Evolutionary conservation across 2,113 vertebrate genomes (phyloP), one percentile per base, ranked within the genome.

Genomic region (Anolis sagrei): DNA sequence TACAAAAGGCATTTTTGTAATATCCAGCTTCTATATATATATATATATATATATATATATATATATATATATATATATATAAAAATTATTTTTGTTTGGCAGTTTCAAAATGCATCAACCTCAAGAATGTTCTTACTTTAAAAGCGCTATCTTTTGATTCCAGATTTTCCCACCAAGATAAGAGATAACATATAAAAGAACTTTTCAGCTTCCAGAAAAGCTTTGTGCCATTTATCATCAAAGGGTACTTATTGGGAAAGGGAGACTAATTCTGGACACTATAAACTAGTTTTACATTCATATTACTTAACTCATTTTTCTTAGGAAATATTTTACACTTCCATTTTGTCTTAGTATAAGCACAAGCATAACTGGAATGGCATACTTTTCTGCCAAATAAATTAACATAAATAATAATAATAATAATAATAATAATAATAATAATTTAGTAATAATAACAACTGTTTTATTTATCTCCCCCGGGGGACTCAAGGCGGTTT

Each of bases 311-410:
- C 19, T 0, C 0, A 9, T 44, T 48, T 78, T 1, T 34, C 29
- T 48, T 78, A 89, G 4, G 76, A 86, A 78, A 64, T 70, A n/a
- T 69, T 23, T 3, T n/a, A 76, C 64, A 58, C 4, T 44, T 86
- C 21, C 51, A 23, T 14, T 77, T 86, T 86, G 61, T 9, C 18
- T 66, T 69, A 29, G 34, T 62, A 82, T 0, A 0, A 54, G 69
- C 48, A 23, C 27, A 0, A 0, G n/a, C 0, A 0, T 74, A 81
- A 36, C 49, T 27, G n/a, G 70, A 84, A 48, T 54, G 51, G 70
- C 69, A 44, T 34, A 48, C 6, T 44, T 81, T 14, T 48, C 21
- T 54, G 77, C 48, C 29, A 76, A 48, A 39, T 75, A 82, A 87
- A 32, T 16, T 16, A n/a, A n/a, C n/a, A n/a, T n/a, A n/a, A n/a